A percentile compares a stretch with the other conserved stretches of the same genome.
Evolutionary conservation across 2,113 vertebrate genomes (phyloP).

Genomic region (Accipiter cooperii): DNA sequence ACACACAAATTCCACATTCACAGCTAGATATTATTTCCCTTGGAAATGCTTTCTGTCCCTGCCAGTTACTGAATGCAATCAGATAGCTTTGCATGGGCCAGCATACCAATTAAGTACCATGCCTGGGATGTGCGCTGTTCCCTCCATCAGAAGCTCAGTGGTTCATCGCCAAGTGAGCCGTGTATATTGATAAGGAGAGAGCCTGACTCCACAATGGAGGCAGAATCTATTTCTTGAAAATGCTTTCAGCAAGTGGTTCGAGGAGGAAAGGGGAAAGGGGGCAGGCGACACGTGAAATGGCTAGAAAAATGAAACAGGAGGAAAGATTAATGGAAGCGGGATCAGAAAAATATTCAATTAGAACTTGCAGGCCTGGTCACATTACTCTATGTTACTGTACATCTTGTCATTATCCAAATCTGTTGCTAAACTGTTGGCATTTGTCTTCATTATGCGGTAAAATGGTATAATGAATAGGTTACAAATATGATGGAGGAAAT

Average conservation of each 20-base stretch:
- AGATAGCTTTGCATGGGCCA: slow-evolving; percentile 67
- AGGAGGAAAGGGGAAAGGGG: not conserved
- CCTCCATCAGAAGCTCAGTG: slow-evolving; percentile 50
- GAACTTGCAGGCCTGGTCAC: slow-evolving; percentile 61
- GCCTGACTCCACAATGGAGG: slow-evolving; percentile 20
- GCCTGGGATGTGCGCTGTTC: slow-evolving; percentile 23
- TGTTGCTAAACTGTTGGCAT: slow-evolving; percentile 72
- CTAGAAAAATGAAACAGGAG: slow-evolving; percentile 16
- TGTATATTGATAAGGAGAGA: slow-evolving; percentile 46
- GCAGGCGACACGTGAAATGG: not conserved
- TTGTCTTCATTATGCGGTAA: slow-evolving; percentile 73
- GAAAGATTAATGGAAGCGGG: slow-evolving; percentile 68
- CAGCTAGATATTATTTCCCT: slow-evolving; percentile 73
- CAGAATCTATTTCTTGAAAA: slow-evolving; percentile 55
- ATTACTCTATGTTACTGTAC: slow-evolving; percentile 71
- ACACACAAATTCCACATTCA: slow-evolving; percentile 64
- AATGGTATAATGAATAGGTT: slow-evolving; percentile 69
- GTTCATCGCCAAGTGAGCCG: slow-evolving; percentile 49
- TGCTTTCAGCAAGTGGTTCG: not conserved
- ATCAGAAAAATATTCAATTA: slow-evolving; percentile 74
- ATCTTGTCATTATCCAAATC: slow-evolving; percentile 72
- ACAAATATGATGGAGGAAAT: slow-evolving; percentile 61
- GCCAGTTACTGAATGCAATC: slow-evolving; percentile 71
- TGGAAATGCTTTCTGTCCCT: slow-evolving; percentile 72
- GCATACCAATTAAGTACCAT: slow-evolving; percentile 74